Evolutionary conservation across 2,797 vertebrate species (phyloP).

Genomic region (Acestrorhynchus altus): DNA sequence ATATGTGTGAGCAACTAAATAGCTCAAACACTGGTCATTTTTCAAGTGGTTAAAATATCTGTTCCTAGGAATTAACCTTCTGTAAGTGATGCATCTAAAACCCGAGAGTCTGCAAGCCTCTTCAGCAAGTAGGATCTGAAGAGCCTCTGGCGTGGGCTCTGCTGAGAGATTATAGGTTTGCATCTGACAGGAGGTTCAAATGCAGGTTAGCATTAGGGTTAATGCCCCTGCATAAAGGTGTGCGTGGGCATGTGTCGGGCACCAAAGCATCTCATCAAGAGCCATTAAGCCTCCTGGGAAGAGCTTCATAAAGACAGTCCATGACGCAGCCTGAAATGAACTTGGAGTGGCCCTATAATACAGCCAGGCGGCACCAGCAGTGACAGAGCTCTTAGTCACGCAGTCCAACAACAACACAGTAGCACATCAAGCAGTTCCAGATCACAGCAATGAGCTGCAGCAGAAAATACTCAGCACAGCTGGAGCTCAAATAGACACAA

Average conservation of each 20-base stretch:
- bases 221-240: constrained; percentile 14
- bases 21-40: too few relatives aligned
- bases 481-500: background rate
- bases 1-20: too few relatives aligned
- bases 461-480: background rate
- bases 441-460: background rate
- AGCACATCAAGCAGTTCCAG: background rate
- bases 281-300: constrained; percentile 36
- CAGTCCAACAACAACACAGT: background rate
- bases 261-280: constrained; percentile 45
- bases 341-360: constrained; percentile 4
- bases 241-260: constrained; percentile 16
- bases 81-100: background rate
- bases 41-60: too few relatives aligned
- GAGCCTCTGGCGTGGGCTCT: background rate
- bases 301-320: constrained; percentile 19
- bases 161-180: constrained; percentile 46
- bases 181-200: constrained; percentile 35
- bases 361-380: background rate
- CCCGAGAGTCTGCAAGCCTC: background rate
- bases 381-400: background rate
- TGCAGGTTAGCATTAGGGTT: constrained; percentile 27
- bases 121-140: background rate
- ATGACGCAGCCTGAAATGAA: constrained; percentile 15
- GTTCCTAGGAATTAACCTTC: background rate